phyloP scores from a whole-genome alignment of 2,113 vertebrate genomes.

The Stegostoma tigrinum region DNA sequence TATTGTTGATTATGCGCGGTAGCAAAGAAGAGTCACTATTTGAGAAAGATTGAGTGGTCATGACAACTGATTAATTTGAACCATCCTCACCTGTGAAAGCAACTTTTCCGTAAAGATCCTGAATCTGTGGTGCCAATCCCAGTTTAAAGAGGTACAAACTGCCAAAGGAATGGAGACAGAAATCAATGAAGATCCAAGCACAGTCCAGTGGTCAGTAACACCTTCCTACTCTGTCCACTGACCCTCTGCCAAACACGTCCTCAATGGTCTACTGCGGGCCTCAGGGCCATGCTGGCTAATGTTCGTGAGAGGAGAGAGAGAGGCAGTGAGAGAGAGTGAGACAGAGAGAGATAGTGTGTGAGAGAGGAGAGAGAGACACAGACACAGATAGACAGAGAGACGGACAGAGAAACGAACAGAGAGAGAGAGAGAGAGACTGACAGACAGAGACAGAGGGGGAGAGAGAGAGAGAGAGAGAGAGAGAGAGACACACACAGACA shows the following conservation, averaged over 20 bases:
- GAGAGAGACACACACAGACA: too few relatives aligned
- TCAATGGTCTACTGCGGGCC: neutral
- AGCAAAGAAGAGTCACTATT: neutral
- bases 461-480: neutral
- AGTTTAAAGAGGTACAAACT: constrained; percentile 96
- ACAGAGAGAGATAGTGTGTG: too few relatives aligned
- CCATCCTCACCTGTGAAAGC: constrained; percentile 85
- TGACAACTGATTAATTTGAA: neutral
- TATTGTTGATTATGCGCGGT: neutral
- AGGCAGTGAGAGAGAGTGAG: too few relatives aligned
- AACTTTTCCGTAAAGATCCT: constrained; percentile 95
- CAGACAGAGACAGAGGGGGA: too few relatives aligned
- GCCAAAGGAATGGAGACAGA: constrained; percentile 43
- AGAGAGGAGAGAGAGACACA: too few relatives aligned
- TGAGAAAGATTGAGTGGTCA: neutral
- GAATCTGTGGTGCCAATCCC: constrained; percentile 91
- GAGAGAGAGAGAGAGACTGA: too few relatives aligned
- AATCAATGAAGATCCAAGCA: neutral
- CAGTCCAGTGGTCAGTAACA: neutral
- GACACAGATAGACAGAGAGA: too few relatives aligned
- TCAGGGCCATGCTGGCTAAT: neutral
- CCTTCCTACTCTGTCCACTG: too few relatives aligned
- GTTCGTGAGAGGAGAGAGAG: too few relatives aligned
- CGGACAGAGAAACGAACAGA: too few relatives aligned
- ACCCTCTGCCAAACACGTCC: neutral